Conservation (phyloP, 2,888 invertebrate genomes). For the Cephus runcator region DNA sequence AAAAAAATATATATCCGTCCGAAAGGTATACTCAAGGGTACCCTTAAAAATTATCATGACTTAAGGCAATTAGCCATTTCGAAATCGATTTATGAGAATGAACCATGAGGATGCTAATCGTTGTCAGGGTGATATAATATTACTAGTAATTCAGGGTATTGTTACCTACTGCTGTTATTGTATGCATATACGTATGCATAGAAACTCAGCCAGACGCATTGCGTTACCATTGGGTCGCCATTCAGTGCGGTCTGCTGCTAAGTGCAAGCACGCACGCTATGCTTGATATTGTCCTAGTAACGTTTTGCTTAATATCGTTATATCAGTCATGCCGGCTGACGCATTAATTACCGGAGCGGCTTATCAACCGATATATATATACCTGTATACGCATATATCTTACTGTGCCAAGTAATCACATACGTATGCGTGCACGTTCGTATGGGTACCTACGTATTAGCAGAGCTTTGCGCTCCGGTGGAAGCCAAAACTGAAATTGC, state of each 20-base stretch:
- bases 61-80: too few species aligned
- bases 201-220: neutral
- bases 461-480: neutral
- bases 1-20: too few species aligned
- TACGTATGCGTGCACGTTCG: neutral
- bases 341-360: neutral
- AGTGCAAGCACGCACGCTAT: slow-evolving; percentile 4
- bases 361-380: neutral
- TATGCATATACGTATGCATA: neutral
- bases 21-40: too few species aligned
- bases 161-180: too few species aligned
- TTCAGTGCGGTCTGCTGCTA: neutral
- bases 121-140: neutral
- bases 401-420: neutral
- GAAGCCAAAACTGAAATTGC: neutral
- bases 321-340: neutral
- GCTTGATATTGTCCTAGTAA: neutral
- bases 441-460: neutral
- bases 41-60: neutral
- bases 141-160: neutral
- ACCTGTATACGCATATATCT: neutral
- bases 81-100: too few species aligned
- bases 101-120: too few species aligned
- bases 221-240: neutral
- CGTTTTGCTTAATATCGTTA: neutral